Evolutionary conservation across 2,888 invertebrate species (phyloP), one percentile per base, ranked within the genome.

Genomic region (Ischnura elegans): DNA sequence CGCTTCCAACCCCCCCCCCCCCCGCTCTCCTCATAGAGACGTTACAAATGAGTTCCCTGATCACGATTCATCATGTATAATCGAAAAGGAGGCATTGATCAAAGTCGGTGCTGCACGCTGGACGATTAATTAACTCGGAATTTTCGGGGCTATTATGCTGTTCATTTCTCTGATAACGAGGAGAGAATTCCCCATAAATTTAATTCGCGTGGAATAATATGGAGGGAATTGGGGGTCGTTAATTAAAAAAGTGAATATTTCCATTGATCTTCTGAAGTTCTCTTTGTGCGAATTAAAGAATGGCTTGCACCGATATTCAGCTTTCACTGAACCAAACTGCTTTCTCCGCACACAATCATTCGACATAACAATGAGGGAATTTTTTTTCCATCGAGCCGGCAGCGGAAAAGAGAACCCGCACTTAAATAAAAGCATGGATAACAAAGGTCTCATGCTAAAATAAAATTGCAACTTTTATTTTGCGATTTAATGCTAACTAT

Each of bases 111-210:
- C 21, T 43, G 43, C 25, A 61, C n/a, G 90, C 90, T 6, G 61
- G 43, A 90, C 90, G 90, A 90, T 90, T 90, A 61, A 90, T 90
- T 90, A 90, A 90, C 90, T 55, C 43, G 90, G 90, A 90, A 90
- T 43, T 66, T 66, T 87, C 55, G 25, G 36, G 55, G 90, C 90
- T 61, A 90, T 90, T 90, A 90, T 90, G 90, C 90, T 90, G 90
- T 90, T 90, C 90, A 90, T 66, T 90, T 66, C 66, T 55, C 55
- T 42, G 87, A 87, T 87, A 90, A 90, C 61, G 36, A 55, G 61
- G 90, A 90, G 61, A 90, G 90, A 90, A 90, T 90, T 61, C 61
- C 90, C 90, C 90, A 90, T 90, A 90, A 90, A 90, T 90, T 90
- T 90, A 16, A 43, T 61, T 25, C 90, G 43, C 42, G 90, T n/a